These are phyloP conservation scores for Himalopsyche anomala DNA, from an alignment of 2,888 invertebrate species.

Conservation along the genomic window DNA sequence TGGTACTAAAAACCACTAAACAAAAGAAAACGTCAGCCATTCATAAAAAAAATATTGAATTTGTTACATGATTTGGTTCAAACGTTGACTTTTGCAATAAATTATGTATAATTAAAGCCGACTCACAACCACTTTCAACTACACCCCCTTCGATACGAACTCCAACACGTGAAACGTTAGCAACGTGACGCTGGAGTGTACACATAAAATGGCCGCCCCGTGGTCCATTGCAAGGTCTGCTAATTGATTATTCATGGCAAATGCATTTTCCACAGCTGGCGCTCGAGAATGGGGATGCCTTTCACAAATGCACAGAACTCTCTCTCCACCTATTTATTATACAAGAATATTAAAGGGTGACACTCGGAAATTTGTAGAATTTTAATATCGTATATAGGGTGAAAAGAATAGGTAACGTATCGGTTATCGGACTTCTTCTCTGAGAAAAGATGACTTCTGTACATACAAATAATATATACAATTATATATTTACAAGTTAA, in stretches of 20 bases:
- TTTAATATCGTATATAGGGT: neutral
- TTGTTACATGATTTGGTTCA: too few species aligned
- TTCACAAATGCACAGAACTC: conserved; percentile 16
- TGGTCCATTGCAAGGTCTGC: conserved; percentile 16
- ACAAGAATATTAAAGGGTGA: neutral
- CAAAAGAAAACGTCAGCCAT: too few species aligned
- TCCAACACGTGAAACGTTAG: neutral
- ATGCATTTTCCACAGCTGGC: conserved; percentile 25
- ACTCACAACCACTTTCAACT: neutral
- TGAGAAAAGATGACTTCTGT: too few species aligned
- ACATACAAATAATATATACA: too few species aligned
- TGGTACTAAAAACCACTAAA: too few species aligned
- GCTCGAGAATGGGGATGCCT: neutral
- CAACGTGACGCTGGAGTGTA: neutral
- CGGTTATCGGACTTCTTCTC: too few species aligned
- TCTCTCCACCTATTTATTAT: neutral
- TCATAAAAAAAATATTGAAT: too few species aligned
- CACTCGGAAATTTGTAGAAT: neutral
- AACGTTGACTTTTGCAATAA: too few species aligned
- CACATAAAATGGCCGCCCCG: conserved; percentile 6
- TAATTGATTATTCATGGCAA: conserved; percentile 30
- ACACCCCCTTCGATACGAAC: neutral
- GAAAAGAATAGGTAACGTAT: too few species aligned
- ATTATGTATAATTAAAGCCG: too few species aligned
- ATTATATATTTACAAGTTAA: too few species aligned